Evolutionary conservation across 2,797 vertebrate genomes (phyloP), one percentile per base, ranked within the genome.

Genomic region (Leptodactylus fallax): DNA sequence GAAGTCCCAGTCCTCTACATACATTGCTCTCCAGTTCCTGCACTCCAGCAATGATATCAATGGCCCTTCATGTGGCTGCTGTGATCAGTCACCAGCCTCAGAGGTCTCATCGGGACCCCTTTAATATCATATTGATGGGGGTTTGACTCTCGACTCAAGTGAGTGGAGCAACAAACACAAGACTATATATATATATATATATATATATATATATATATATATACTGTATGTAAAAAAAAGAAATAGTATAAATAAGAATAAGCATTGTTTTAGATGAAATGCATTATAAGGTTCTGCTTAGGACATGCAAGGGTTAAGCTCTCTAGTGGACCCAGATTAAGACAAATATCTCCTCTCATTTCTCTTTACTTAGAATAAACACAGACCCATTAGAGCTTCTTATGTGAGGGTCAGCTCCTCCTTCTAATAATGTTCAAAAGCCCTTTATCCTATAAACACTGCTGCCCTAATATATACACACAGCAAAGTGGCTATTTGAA

Each of bases 401-500:
- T 82, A 83, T 83, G 79, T 83, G 25, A 78, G 72, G 85, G 88
- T 89, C 88, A 86, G 63, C 85, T 79, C 88, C 85, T 83, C 85
- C 85, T 89, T 82, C 88, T 89, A 89, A 89, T 89, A 86, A 86
- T 89, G 88, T 87, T 89, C 85, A 79, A 86, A 87, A 89, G 74
- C 85, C 88, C 63, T 89, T 89, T 58, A 86, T 89, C 85, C 53
- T 87, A 87, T 89, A 89, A 89, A 89, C 88, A 89, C 80, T 71
- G 80, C 85, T 63, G 85, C 85, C 85, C 80, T 86, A 71, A 89
- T 89, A 83, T 89, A 89, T 89, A 89, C 85, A 89, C 80, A 79
- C 63, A 83, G 88, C 88, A 87, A 89, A 89, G 88, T 89, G 88
- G 88, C 61, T 87, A 83, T 89, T 89, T 89, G 88, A 89, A 83